These are phyloP conservation scores for Urocynchramus pylzowi DNA, from an alignment of 2,113 vertebrate species.

Conservation along the genomic window DNA sequence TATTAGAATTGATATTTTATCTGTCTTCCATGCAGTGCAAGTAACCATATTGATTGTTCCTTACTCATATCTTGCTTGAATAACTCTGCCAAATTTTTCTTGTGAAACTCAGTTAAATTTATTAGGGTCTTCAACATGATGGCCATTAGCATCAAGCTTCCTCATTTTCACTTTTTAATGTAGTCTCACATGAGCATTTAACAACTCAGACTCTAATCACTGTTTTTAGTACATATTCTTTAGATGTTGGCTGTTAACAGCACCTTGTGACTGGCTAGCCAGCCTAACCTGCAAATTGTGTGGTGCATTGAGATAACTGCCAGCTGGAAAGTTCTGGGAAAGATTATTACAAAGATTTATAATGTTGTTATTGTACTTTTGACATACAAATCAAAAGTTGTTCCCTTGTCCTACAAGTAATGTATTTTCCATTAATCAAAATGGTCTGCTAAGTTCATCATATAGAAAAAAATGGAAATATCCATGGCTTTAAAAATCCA, in stretches of 20 bases:
- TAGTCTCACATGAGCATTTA: background rate
- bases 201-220: background rate
- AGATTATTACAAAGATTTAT: conserved; percentile 4
- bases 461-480: background rate
- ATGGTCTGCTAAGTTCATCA: background rate
- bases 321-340: background rate
- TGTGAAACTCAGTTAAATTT: background rate
- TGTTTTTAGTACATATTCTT: background rate
- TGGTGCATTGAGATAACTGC: background rate
- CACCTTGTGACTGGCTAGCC: background rate
- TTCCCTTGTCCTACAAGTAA: background rate
- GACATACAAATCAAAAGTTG: background rate
- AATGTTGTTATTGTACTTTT: background rate
- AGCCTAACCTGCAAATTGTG: background rate
- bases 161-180: background rate
- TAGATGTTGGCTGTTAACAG: background rate
- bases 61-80: background rate
- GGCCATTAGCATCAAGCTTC: background rate
- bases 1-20: background rate
- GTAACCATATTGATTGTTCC: background rate
- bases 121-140: background rate
- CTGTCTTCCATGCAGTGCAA: background rate
- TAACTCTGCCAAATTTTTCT: conserved; percentile 1
- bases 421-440: background rate
- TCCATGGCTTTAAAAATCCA: background rate